Base-by-base conservation (phyloP, 2,888 invertebrate genomes). In the Lasioglossum marginatum region DNA sequence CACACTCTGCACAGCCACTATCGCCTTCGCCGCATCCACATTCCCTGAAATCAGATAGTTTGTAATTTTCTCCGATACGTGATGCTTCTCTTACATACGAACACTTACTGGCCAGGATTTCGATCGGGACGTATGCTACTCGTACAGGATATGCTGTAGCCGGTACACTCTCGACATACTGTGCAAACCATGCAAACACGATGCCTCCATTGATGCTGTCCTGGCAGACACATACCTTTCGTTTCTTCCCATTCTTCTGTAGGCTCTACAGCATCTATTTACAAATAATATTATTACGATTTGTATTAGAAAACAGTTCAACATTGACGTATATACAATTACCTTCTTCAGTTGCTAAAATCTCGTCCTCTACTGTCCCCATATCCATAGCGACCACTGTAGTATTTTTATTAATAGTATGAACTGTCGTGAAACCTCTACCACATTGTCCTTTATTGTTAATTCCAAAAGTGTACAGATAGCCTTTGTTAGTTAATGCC, bases 371-470 rank as follows among this genome's bases (percentile, higher is more conserved):
- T 1, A 92, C 93, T 57, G 93, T 90, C 48, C 96, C 96, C 43
- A 96, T 96, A 91, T 96, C 96, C 96, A 96, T 96, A 14, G 96
- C 96, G 31, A 95, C 94, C 19, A 95, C 93, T 6, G 93, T 93
- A 23, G 93, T 89, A 87, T 94, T 96, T 93, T 96, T 96, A 93
- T 96, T 96, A 52, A 94, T 91, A 27, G 95, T 92, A 85, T 93
- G 92, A 27, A 96, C 96, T 87, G 96, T 96, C n/a, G 95, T 94
- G 93, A 97, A 98, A 91, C 98, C 98, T 87, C 99, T 96, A 6
- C 99, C 99, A 95, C 99, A 99, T 94, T 99, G 99, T 1, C 99
- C 99, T 95, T 99, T 99, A 95, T 99, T 99, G 95, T 99, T 99
- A 86, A 99, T 98, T 8, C 99, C 99, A 95, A 99, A 99, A 0